Conservation (phyloP, 35 echinoderm and acorn worm species). For the Patiria miniata region DNA sequence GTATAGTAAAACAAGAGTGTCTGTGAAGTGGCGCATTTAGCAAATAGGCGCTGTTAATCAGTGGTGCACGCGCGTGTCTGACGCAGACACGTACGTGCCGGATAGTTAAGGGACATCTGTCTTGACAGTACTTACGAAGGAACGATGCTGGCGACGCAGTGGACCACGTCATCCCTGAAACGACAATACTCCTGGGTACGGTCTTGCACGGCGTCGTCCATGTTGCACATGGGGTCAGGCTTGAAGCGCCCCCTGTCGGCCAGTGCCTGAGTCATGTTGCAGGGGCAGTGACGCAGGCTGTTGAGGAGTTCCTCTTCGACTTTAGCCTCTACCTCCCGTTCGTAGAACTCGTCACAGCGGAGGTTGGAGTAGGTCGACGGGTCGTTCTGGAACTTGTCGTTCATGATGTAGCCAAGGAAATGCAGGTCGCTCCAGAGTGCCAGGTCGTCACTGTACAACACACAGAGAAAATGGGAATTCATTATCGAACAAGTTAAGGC, state of each 20-base stretch:
- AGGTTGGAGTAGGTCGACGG: slow-evolving; percentile 50
- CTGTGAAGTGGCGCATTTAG: no score
- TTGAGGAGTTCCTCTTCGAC: slow-evolving; percentile 38
- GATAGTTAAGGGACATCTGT: no score
- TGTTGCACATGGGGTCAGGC: slow-evolving; percentile 50
- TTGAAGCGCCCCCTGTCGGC: slow-evolving; percentile 71
- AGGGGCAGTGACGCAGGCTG: slow-evolving; percentile 69
- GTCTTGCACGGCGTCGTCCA: slow-evolving; percentile 46
- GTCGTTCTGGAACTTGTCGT: slow-evolving; percentile 71
- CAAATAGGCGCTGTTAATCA: no score
- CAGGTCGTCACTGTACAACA: slow-evolving; percentile 48
- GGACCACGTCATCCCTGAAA: slow-evolving; percentile 47
- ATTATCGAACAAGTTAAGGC: not conserved
- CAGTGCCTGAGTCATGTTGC: slow-evolving; percentile 70
- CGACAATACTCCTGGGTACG: slow-evolving; percentile 58
- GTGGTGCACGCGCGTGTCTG: no score
- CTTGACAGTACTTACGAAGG: slow-evolving; percentile 47
- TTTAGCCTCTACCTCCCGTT: not conserved
- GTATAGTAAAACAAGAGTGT: no score
- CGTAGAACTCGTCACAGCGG: slow-evolving; percentile 65
- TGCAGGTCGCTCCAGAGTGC: slow-evolving; percentile 80
- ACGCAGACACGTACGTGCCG: no score
- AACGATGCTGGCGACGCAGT: slow-evolving; percentile 71
- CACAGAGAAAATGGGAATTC: not conserved
- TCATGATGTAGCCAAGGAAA: slow-evolving; percentile 65